phyloP scores from a whole-genome alignment of 2,797 vertebrate genomes.

The Sparus aurata region DNA sequence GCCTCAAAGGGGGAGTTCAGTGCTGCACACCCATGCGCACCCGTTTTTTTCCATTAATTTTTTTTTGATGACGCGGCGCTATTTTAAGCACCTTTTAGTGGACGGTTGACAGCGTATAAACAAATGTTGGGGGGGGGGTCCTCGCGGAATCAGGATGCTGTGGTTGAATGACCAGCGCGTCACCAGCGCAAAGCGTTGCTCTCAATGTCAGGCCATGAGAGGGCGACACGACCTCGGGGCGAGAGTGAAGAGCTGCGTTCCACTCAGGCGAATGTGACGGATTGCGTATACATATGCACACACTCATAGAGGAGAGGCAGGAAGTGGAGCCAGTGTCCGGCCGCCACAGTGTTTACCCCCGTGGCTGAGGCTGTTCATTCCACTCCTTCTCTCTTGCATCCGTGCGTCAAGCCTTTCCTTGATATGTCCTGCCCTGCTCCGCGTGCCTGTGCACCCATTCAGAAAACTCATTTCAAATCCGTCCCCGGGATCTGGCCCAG shows the following conservation, averaged over 20 bases:
- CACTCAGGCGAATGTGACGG: background rate
- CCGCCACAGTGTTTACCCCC: constrained; percentile 69
- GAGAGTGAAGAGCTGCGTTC: background rate
- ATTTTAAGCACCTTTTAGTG: background rate
- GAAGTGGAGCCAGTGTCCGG: constrained; percentile 18
- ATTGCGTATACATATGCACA: background rate
- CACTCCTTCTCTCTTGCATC: constrained; percentile 40
- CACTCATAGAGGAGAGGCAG: background rate
- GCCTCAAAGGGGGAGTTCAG: background rate
- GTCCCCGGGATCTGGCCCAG: constrained; percentile 30
- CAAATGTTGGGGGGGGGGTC: background rate
- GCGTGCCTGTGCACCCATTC: constrained; percentile 65
- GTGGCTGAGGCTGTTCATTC: constrained; percentile 58
- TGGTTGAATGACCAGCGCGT: background rate
- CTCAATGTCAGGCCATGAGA: background rate
- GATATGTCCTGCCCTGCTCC: constrained; percentile 58
- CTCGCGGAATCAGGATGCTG: too few relatives aligned
- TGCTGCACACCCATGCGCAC: background rate
- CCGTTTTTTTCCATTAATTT: background rate
- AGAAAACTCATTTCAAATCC: constrained; percentile 62
- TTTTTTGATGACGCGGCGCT: background rate
- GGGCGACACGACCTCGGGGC: background rate
- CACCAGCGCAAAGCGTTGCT: background rate
- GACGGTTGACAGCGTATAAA: background rate
- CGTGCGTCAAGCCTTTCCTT: constrained; percentile 51